Base-by-base conservation (phyloP, 2,888 invertebrate species). In the Pristionchus maxplancki region DNA sequence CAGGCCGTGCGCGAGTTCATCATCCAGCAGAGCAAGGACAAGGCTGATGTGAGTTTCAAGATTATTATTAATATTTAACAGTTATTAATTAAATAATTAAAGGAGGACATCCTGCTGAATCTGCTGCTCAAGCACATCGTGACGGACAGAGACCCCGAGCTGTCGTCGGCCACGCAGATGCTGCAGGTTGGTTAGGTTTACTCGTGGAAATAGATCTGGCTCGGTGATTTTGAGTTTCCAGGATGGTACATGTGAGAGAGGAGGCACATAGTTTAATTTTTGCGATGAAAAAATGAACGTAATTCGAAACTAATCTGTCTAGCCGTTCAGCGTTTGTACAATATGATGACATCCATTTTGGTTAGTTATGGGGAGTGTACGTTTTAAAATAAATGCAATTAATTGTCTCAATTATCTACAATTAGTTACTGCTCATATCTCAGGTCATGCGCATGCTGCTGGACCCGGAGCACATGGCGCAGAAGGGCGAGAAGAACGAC, bases 51-150 rank as follows among this genome's bases (percentile, higher is more conserved):
- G 28, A 71, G 90, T 89, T 74, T 34, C 20, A 78, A 78, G 9
- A 9, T 48, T 53, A 34, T 44, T 53, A 34, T 44, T 24, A 31
- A 20, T 83, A 34, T 53, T 53, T 34, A 34, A 17, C 15, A 3
- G 31, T 34, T 37, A 24, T 34, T 31, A 4, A 17, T 24, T 31
- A 13, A 58, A 58, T 58, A n/a, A n/a, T 89, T 94, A 50, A 96
- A 98, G 97, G 98, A 98, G 95, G 97, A 98, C 95, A 96, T 98
- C 93, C 95, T 96, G 71, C 95, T 97, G 90, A 99, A 99, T 95
- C 97, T 98, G 95, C 97, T 99, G 94, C 98, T 99, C 95, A 97
- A 98, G 95, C 98, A 99, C 96, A 97, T 99, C 97, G 97, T 99
- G 90, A 97, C 97, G 94, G 99, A 99, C 95, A 96, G 97, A 89